Evolutionary conservation across 2,888 invertebrate genomes (phyloP).

Genomic region (Eupithecia inturbata): DNA sequence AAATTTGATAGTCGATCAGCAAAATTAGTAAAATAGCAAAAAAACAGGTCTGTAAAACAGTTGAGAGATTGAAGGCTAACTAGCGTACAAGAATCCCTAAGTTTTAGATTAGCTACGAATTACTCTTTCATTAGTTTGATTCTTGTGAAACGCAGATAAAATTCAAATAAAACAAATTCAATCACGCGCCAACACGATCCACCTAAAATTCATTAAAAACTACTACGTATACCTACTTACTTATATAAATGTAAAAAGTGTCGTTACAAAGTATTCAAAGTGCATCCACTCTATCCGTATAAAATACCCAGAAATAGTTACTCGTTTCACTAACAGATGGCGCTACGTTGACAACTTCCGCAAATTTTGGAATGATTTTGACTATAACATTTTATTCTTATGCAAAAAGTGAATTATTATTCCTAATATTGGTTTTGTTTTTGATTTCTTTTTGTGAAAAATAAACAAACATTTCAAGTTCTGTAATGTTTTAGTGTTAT

Average conservation of each 20-base stretch:
- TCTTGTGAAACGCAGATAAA: neutral
- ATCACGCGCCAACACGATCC: no score
- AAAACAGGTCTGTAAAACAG: neutral
- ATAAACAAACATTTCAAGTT: neutral
- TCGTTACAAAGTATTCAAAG: neutral
- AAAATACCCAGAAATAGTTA: neutral
- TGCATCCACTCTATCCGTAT: neutral
- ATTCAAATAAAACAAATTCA: neutral
- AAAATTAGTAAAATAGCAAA: neutral
- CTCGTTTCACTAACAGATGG: neutral
- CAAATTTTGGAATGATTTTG: neutral
- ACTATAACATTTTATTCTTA: neutral
- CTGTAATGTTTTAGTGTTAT: neutral
- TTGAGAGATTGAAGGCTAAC: no score
- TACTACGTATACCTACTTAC: no score
- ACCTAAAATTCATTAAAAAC: no score
- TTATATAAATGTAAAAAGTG: no score
- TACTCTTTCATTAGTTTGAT: neutral
- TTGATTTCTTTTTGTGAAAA: neutral
- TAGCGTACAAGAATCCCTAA: no score
- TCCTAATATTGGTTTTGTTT: neutral
- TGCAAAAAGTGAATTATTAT: conserved; percentile 2
- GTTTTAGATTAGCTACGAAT: neutral
- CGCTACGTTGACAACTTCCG: neutral
- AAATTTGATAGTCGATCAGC: no score